phyloP scores from a whole-genome alignment of 2,888 invertebrate species.

The Meta bourneti region DNA sequence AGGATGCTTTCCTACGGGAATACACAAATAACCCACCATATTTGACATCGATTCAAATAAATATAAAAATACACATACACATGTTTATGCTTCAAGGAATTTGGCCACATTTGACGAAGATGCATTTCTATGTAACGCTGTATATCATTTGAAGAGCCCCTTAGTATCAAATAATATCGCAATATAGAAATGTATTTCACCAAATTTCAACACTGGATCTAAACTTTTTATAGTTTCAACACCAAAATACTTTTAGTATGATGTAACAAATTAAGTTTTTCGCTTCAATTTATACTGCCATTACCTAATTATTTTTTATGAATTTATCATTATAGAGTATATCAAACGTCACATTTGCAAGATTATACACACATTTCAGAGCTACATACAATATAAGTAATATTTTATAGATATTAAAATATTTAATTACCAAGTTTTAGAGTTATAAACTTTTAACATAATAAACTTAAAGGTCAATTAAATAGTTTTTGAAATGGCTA shows the following conservation, averaged over 20 bases:
- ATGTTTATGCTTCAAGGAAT: not conserved
- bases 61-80: not conserved
- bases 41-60: not conserved
- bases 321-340: not conserved
- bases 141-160: constrained; percentile 68
- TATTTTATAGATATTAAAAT: too few species aligned
- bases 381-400: not conserved
- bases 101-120: not conserved
- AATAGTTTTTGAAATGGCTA: too few species aligned
- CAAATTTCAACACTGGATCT: not conserved
- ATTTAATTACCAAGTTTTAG: too few species aligned
- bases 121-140: constrained; percentile 24
- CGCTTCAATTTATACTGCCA: too few species aligned
- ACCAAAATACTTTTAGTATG: not conserved
- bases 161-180: constrained; percentile 56
- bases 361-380: not conserved
- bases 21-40: not conserved
- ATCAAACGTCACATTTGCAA: constrained; percentile 1
- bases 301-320: not conserved
- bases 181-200: constrained; percentile 37
- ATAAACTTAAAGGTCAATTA: too few species aligned
- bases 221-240: too few species aligned
- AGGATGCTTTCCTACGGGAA: not conserved
- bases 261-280: too few species aligned
- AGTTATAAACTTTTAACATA: too few species aligned